Conservation (phyloP, 2,888 invertebrate species). For the Eupithecia exiguata region DNA sequence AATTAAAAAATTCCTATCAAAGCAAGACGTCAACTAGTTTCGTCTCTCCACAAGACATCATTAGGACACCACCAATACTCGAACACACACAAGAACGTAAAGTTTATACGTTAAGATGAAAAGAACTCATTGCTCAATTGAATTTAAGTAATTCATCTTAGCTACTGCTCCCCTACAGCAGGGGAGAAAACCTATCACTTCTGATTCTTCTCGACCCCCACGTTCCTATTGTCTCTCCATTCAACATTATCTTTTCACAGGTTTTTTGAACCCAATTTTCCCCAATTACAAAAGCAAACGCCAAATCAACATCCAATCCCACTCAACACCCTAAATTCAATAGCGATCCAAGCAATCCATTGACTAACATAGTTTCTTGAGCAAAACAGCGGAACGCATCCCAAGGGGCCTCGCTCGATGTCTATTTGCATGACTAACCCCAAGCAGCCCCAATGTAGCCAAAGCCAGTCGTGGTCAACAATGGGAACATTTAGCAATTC, state of each 20-base stretch:
- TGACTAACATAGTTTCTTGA: slow-evolving; percentile 47
- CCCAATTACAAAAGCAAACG: slow-evolving; percentile 1
- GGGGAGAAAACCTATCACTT: neutral
- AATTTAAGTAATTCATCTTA: neutral
- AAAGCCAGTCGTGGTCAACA: slow-evolving; percentile 71
- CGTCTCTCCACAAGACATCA: too few species aligned
- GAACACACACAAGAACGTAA: too few species aligned
- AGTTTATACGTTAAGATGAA: too few species aligned
- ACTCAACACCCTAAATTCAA: slow-evolving; percentile 37
- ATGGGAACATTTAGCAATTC: slow-evolving; percentile 80
- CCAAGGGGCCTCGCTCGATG: slow-evolving; percentile 62
- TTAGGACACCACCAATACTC: too few species aligned
- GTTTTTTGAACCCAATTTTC: neutral
- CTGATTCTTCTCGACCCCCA: neutral
- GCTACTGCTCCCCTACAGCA: neutral
- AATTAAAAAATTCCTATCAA: too few species aligned
- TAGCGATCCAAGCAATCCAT: slow-evolving; percentile 36
- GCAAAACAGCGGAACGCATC: slow-evolving; percentile 53
- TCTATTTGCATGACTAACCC: slow-evolving; percentile 78
- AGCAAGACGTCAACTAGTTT: too few species aligned
- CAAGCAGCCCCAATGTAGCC: slow-evolving; percentile 45
- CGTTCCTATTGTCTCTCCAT: neutral
- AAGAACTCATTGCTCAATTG: neutral
- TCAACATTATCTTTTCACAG: neutral
- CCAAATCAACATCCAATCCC: slow-evolving; percentile 35